Evolutionary conservation across 1,140 invertebrate species (phyloP).

Genomic region (Drosophila setifemur): DNA sequence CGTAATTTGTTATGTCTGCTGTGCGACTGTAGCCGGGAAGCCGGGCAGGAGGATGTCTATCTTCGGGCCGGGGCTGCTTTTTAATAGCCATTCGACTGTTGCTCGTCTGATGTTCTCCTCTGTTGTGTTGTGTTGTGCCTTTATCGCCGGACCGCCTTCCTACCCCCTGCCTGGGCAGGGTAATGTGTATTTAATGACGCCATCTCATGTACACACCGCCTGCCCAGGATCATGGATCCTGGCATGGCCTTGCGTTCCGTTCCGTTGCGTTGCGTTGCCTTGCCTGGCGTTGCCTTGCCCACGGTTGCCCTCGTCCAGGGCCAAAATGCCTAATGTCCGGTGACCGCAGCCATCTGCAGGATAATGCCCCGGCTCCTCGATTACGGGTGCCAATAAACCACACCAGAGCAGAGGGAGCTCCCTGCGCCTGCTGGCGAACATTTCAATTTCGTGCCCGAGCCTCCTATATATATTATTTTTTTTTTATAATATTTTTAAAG

Average conservation of each 20-base stretch:
- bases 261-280: too few relatives aligned
- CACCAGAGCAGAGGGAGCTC: conserved; percentile 31
- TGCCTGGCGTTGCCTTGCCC: conserved; percentile 9
- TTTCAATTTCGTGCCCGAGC: conserved; percentile 43
- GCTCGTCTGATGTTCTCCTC: conserved; percentile 27
- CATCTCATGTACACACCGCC: conserved; percentile 73
- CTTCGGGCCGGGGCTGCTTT: conserved; percentile 48
- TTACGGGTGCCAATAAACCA: conserved; percentile 68
- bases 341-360: conserved; percentile 39
- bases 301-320: conserved; percentile 36
- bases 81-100: conserved; percentile 75
- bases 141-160: conserved; percentile 40
- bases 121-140: conserved; percentile 33
- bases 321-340: conserved; percentile 60
- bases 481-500: conserved; percentile 70
- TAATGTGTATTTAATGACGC: conserved; percentile 81
- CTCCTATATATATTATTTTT: background rate
- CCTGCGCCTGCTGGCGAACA: conserved; percentile 46
- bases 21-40: conserved; percentile 36
- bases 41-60: conserved; percentile 46
- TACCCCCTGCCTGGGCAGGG: conserved; percentile 25
- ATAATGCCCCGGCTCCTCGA: conserved; percentile 22
- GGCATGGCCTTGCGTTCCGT: conserved; percentile 9
- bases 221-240: conserved; percentile 53
- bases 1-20: conserved; percentile 71